Evolutionary conservation across 1,140 invertebrate species (phyloP).

Genomic region (Drosophila kikkawai): DNA sequence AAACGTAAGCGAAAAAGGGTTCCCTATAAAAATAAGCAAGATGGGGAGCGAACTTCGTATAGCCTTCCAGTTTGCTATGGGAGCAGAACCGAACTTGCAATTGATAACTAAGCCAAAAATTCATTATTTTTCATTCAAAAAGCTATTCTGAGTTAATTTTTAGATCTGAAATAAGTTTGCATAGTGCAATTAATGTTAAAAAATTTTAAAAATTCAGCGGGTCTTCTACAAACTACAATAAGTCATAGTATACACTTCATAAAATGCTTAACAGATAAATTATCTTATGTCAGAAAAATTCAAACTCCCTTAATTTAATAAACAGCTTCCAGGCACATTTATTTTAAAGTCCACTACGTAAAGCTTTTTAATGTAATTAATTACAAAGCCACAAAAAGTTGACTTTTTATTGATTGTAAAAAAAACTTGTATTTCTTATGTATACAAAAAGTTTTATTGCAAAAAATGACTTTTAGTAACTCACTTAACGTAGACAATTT

Average conservation of each 20-base stretch:
- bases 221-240: background rate
- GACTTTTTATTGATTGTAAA: background rate
- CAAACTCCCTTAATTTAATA: no score
- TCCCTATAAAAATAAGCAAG: no score
- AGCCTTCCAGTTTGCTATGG: no score
- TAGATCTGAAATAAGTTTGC: no score
- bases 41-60: no score
- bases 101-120: no score
- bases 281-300: background rate
- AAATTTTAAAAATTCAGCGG: background rate
- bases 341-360: background rate
- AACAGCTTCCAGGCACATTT: conserved; percentile 1
- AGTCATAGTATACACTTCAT: background rate
- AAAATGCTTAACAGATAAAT: background rate
- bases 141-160: no score
- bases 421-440: background rate
- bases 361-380: background rate
- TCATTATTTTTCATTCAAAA: no score
- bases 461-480: background rate
- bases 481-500: background rate
- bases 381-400: no score
- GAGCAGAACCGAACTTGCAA: no score
- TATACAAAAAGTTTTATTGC: background rate
- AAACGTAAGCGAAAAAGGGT: no score
- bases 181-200: no score